Evolutionary conservation across 35 echinoderm and acorn worm species (phyloP).

Genomic region (Lytechinus pictus): DNA sequence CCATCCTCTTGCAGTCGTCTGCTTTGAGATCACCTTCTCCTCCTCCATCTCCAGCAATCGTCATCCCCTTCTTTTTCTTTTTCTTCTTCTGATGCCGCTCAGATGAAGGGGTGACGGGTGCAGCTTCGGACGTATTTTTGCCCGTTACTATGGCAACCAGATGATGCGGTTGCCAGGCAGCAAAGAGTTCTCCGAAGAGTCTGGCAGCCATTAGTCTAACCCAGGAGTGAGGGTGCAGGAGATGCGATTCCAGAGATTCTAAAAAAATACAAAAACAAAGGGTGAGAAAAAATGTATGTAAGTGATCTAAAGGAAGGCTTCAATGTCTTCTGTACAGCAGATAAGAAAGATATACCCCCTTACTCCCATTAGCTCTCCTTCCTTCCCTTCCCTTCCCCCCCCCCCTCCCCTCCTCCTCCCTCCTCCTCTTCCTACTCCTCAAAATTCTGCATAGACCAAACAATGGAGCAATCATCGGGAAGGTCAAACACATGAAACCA

Average conservation of each 20-base stretch:
- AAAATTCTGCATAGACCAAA: too few relatives aligned
- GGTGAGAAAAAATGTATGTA: neutral
- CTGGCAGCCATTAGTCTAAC: conserved; percentile 72
- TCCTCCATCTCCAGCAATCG: neutral
- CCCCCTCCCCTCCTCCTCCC: too few relatives aligned
- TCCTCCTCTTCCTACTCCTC: too few relatives aligned
- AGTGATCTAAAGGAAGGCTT: neutral
- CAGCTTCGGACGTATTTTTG: neutral
- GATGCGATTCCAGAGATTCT: conserved; percentile 80
- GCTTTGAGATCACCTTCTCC: neutral
- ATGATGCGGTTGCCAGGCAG: conserved; percentile 71
- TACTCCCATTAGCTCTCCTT: too few relatives aligned
- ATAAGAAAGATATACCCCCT: too few relatives aligned
- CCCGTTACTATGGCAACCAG: conserved; percentile 51
- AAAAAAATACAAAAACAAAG: neutral
- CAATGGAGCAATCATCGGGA: too few relatives aligned
- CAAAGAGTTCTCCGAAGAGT: conserved; percentile 91
- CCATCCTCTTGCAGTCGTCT: neutral
- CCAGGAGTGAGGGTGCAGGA: conserved; percentile 91
- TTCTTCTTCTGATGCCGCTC: neutral
- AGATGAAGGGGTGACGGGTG: neutral
- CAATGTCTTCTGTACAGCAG: neutral
- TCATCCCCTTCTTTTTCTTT: conserved; percentile 53
- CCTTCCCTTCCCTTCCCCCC: too few relatives aligned
- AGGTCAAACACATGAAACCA: too few relatives aligned